Conservation (phyloP, 2,888 invertebrate species). For the Thera britannica region DNA sequence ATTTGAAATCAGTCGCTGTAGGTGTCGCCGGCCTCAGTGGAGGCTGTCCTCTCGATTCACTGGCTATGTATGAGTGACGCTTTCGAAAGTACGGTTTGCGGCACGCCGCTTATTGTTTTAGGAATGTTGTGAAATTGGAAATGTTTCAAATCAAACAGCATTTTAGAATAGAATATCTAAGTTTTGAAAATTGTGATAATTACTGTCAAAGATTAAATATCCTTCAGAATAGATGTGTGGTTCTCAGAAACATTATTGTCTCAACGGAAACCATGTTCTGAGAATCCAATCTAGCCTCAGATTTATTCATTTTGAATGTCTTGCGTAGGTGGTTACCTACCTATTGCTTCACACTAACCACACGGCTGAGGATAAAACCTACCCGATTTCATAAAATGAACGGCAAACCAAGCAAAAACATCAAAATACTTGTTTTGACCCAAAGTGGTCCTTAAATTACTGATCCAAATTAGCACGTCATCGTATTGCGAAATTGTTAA, state of each 20-base stretch:
- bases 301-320: conserved; percentile 14
- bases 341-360: conserved; percentile 9
- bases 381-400: neutral
- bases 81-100: conserved; percentile 47
- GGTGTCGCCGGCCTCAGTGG: conserved; percentile 46
- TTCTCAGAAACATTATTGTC: no score
- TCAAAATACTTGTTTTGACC: conserved; percentile 2
- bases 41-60: conserved; percentile 37
- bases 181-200: neutral
- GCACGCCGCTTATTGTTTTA: conserved; percentile 6
- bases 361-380: conserved; percentile 6
- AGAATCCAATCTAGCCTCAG: conserved; percentile 1
- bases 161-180: neutral
- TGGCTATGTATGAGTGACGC: conserved; percentile 38
- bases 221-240: no score
- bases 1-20: conserved; percentile 59
- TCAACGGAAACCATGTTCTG: neutral
- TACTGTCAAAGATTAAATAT: no score
- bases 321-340: conserved; percentile 16
- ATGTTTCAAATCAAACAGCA: neutral
- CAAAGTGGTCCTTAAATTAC: conserved; percentile 23
- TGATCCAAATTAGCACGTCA: conserved; percentile 31
- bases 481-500: conserved; percentile 24
- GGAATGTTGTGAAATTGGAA: neutral
- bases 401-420: neutral